Base-by-base conservation (phyloP, 2,797 vertebrate species). In the Anabas testudineus region DNA sequence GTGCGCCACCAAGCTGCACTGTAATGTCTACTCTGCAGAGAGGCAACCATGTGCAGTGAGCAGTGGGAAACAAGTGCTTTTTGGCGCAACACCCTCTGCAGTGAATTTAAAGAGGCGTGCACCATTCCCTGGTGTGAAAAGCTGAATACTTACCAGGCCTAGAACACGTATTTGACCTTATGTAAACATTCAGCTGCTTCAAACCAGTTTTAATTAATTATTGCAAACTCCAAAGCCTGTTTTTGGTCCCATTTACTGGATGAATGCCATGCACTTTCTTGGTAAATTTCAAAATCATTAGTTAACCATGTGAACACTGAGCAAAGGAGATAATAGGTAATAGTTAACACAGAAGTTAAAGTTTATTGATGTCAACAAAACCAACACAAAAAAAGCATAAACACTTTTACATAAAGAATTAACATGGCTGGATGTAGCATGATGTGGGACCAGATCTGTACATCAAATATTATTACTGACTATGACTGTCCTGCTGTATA, bases 301-400 rank as follows among this genome's bases (percentile, higher is more conserved):
- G 55, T 78, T 36, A 80, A 61, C 55, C 49, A 73, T 2, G 1
- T 32, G 56, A 34, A 79, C 34, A 69, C 1, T 0, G 49, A 47
- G 26, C 10, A 84, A 81, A 85, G 62, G 59, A 81, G 43, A 80
- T 84, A 75, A 78, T 75, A 80, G 90, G 79, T 6, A 75, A 82
- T 55, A 83, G 46, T 72, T 78, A n/a, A 82, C 30, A 69, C 26
- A 4, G 10, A 67, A 74, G 84, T 87, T 86, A 82, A 90, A 81
- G 28, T 88, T 92, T 91, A 87, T 86, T 90, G 58, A 10, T 39
- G 22, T 16, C 4, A 16, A 49, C 22, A 55, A 54, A 52, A 55
- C 51, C 54, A 2, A 22, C 3, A 28, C 12, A 6, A 19, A 52
- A 6, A 9, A 16, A 18, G 19, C n/a, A n/a, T n/a, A n/a, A n/a